Percentiles rank a stretch among this genome's conserved stretches.
Evolutionary conservation across 2,888 invertebrate species (phyloP).

Genomic region (Eremobia ochroleuca): DNA sequence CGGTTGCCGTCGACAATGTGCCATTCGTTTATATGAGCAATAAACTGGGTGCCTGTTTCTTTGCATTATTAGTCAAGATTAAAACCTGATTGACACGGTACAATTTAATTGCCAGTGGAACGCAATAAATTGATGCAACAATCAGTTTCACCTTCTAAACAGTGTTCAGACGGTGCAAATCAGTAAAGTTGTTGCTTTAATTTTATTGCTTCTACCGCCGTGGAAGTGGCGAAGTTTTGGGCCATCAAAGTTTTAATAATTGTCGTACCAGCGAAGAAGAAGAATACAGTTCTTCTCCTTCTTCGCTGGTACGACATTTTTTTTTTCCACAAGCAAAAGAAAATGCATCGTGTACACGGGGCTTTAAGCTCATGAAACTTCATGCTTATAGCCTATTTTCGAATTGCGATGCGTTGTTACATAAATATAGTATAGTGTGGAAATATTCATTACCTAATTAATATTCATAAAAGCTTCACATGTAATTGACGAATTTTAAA

Average conservation of each 20-base stretch:
- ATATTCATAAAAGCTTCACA: slow-evolving; percentile 27
- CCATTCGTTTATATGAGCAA: not conserved
- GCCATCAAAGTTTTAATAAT: not conserved
- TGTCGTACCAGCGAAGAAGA: not conserved
- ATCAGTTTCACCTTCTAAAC: not conserved
- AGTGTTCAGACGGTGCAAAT: not conserved
- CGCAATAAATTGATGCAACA: not conserved
- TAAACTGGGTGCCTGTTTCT: not conserved
- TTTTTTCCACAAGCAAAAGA: not conserved
- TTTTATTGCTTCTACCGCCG: not conserved
- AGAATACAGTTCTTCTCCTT: too few relatives aligned
- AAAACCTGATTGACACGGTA: not conserved
- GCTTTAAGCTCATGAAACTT: not conserved
- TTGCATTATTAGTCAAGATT: slow-evolving; percentile 9
- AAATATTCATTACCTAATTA: slow-evolving; percentile 3
- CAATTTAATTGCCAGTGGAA: not conserved
- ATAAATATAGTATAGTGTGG: not conserved
- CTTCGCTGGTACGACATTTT: too few relatives aligned
- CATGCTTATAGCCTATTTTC: slow-evolving; percentile 4
- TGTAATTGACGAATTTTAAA: slow-evolving; percentile 49
- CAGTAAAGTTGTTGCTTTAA: not conserved
- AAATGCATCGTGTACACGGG: not conserved
- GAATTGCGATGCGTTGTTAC: slow-evolving; percentile 9
- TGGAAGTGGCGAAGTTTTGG: not conserved
- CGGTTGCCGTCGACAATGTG: not conserved